Base-by-base conservation (phyloP, 2,797 vertebrate species). In the Trachurus trachurus region DNA sequence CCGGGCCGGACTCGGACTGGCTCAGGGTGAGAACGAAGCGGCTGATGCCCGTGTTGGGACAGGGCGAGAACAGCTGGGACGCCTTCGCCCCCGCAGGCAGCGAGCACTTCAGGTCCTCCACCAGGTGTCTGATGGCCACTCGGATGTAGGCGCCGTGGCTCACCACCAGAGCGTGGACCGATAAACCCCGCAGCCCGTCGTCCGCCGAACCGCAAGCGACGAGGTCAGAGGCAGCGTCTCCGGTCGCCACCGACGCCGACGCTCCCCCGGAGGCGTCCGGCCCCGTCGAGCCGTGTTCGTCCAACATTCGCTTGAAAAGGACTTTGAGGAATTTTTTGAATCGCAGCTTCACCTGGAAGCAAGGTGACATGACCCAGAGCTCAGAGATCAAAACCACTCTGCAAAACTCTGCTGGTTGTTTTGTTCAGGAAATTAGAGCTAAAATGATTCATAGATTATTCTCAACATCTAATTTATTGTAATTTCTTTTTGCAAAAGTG, bases 71-170 rank as follows among this genome's bases (percentile, higher is more conserved):
- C 47, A 97, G 63, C 26, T 97, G 96, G 0, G 95, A 95, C 84
- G 91, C 92, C 87, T 95, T 96, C 68, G 93, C 78, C n/a, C 92
- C 81, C 0, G 82, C 64, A 3, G 97, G 97, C 53, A 97, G 90
- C 42, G 86, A 80, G 81, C 97, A 97, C 40, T 86, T 80, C 6
- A 97, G 92, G 78, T 98, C 96, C 40, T 96, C 96, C 64, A 98
- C 90, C 6, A 99, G 95, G 91, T 99, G 97, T 72, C 77, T 89
- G 22, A 97, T 74, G 84, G 96, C 96, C 52, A 95, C 94, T 16
- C 94, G 96, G 92, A 99, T 98, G 90, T 96, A 99, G 2, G 97
- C 97, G 0, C 98, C 97, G 0, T 99, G 98, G 90, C 97, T 98
- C 86, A 99, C 98, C 29, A 96, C 95, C 80, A 99, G 90, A 39